Percentiles rank a stretch among this genome's conserved stretches.
Conservation (phyloP, 2,113 vertebrate genomes). For the Stegostoma tigrinum region DNA sequence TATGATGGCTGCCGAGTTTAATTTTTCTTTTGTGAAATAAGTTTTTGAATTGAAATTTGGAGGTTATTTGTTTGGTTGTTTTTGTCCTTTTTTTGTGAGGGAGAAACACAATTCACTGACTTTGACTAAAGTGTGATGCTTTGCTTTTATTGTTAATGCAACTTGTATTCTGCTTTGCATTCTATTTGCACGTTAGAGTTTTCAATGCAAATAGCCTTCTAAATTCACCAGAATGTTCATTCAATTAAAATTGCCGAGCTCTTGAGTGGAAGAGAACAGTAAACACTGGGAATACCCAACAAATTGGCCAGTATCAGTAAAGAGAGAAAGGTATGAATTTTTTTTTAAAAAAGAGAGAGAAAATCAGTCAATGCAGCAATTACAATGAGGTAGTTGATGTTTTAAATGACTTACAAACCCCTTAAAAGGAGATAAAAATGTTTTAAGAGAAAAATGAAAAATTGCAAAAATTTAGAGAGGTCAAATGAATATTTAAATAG, state of each 20-base stretch:
- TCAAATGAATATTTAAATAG: neutral
- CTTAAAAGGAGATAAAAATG: neutral
- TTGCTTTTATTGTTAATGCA: neutral
- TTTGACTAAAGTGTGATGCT: neutral
- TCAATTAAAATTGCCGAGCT: neutral
- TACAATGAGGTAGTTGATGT: neutral
- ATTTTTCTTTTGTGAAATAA: neutral
- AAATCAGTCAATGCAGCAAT: neutral
- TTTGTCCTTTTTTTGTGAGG: neutral
- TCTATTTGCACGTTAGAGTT: neutral
- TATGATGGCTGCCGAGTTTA: neutral
- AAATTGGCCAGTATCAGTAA: neutral
- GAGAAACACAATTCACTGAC: neutral
- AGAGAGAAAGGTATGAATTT: neutral
- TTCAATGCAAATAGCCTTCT: neutral
- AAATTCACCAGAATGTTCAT: neutral
- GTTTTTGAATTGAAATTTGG: neutral
- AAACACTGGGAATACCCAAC: neutral
- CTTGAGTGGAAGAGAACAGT: neutral
- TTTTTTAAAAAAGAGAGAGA: neutral
- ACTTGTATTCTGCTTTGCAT: neutral
- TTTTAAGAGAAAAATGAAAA: neutral
- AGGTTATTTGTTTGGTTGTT: neutral
- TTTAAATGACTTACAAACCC: neutral
- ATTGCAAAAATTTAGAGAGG: neutral